phyloP scores from a whole-genome alignment of 2,113 vertebrate species.

The Australoheros scitulus region DNA sequence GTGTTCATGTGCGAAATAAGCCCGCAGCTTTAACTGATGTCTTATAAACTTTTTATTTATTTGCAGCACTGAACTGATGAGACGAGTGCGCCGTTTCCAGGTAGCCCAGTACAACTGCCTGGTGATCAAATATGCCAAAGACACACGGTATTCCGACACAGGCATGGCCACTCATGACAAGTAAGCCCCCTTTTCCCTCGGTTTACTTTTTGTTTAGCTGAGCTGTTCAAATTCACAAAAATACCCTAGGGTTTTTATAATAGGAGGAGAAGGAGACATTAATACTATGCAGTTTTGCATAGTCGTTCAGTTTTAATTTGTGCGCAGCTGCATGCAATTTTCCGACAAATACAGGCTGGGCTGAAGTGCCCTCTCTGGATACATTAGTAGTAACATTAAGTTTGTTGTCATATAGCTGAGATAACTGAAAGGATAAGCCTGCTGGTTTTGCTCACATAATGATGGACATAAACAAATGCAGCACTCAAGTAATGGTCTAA shows the following conservation, averaged over 20 bases:
- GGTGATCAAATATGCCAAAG: slow-evolving; percentile 92
- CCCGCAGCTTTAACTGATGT: background rate
- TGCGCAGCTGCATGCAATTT: background rate
- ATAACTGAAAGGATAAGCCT: background rate
- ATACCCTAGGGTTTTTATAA: background rate
- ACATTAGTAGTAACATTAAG: background rate
- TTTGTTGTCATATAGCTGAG: background rate
- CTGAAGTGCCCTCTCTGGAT: background rate
- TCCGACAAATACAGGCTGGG: background rate
- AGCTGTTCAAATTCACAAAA: background rate
- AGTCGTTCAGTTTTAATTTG: background rate
- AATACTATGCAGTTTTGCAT: background rate
- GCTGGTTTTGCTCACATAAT: background rate
- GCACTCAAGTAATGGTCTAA: background rate
- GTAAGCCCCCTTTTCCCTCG: slow-evolving; percentile 69
- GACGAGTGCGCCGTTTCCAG: slow-evolving; percentile 91
- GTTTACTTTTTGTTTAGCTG: slow-evolving; percentile 10
- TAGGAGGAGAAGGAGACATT: background rate
- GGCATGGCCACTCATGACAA: slow-evolving; percentile 90
- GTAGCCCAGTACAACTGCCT: slow-evolving; percentile 92
- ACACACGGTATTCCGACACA: slow-evolving; percentile 84
- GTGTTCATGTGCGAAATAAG: background rate
- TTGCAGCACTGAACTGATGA: slow-evolving; percentile 92
- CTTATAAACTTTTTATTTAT: background rate
- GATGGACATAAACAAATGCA: background rate